These are phyloP conservation scores for Dasyurus viverrinus DNA, from an alignment of 2,113 vertebrate species.

Conservation along the genomic window DNA sequence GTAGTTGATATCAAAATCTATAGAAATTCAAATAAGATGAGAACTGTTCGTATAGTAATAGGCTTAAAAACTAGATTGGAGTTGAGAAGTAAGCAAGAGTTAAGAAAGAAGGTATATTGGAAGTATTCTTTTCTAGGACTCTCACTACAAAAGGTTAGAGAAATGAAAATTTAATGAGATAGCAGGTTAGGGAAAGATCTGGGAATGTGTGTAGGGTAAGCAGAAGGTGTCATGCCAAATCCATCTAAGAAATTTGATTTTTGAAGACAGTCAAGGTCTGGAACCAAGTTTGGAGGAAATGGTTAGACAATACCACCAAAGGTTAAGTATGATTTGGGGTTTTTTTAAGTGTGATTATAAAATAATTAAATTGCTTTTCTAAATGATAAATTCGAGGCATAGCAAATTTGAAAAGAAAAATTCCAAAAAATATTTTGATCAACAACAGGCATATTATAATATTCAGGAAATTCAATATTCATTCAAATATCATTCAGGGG, in stretches of 20 bases:
- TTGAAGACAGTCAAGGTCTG: not conserved
- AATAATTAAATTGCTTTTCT: no score
- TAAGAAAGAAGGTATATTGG: not conserved
- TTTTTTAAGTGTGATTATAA: no score
- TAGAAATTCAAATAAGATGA: not conserved
- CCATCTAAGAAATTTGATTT: not conserved
- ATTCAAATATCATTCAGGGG: no score
- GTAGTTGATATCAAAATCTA: not conserved
- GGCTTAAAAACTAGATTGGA: not conserved
- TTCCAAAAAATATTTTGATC: no score
- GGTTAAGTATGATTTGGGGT: no score
- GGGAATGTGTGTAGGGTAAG: no score
- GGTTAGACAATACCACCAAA: no score
- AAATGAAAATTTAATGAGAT: not conserved
- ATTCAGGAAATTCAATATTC: no score
- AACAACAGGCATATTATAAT: no score
- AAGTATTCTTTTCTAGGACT: not conserved
- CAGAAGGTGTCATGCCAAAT: no score
- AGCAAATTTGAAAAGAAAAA: no score
- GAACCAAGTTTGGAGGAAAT: not conserved
- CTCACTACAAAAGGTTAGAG: not conserved
- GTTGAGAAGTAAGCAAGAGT: not conserved
- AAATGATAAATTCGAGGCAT: no score
- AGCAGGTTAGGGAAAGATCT: not conserved
- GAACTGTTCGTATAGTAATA: not conserved